Conservation (phyloP, 2,888 invertebrate species). For the Polydrusus tereticollis region DNA sequence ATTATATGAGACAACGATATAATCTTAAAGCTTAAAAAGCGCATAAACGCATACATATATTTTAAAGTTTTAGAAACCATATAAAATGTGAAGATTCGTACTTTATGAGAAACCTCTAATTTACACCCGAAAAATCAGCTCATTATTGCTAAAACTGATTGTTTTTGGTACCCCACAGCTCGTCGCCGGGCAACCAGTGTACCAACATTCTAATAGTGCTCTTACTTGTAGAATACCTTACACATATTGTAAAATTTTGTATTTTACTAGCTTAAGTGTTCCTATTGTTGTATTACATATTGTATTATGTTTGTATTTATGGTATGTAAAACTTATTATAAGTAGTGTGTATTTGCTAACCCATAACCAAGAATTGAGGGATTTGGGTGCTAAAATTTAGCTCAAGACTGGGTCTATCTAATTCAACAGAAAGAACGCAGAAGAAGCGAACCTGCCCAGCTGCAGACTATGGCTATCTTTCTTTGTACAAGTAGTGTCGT, state of each 20-base stretch:
- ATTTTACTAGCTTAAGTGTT: neutral
- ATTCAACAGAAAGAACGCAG: neutral
- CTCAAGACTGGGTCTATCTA: neutral
- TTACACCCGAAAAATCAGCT: neutral
- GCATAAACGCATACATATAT: neutral
- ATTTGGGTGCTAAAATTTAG: slow-evolving; percentile 11
- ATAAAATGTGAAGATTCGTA: neutral
- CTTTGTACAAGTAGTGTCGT: slow-evolving; percentile 26
- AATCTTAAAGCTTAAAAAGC: neutral
- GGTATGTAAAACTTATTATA: slow-evolving; percentile 6
- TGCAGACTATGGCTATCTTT: slow-evolving; percentile 23
- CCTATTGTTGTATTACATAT: slow-evolving; percentile 57
- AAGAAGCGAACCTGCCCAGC: neutral
- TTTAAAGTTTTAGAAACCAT: neutral
- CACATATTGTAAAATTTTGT: slow-evolving; percentile 4
- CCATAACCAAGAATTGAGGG: neutral
- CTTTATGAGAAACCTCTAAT: neutral
- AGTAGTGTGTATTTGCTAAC: neutral
- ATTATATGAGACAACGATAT: neutral
- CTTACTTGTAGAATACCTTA: slow-evolving; percentile 10
- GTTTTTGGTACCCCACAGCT: slow-evolving; percentile 68
- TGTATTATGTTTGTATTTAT: slow-evolving; percentile 1
- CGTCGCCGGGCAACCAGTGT: slow-evolving; percentile 58
- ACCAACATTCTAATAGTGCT: slow-evolving; percentile 51
- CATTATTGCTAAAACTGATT: slow-evolving; percentile 53